Base-by-base conservation (phyloP, 2,113 vertebrate species). In the Passer montanus region DNA sequence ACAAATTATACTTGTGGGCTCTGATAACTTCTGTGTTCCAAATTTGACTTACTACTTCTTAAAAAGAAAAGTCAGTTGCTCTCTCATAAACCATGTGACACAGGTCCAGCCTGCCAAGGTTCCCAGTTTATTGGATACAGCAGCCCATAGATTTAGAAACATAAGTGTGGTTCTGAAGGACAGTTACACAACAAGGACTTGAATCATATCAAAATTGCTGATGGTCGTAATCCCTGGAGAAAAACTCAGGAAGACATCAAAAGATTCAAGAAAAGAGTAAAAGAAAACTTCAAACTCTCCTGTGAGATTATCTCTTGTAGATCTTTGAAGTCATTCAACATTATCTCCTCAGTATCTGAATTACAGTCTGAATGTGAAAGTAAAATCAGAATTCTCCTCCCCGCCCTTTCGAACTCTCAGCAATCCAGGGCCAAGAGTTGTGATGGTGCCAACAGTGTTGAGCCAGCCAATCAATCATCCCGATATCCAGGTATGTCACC, bases 391-490 rank as follows among this genome's bases (percentile, higher is more conserved):
- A 33, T 31, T 86, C 39, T 59, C 46, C 56, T 75, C 35, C 62
- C 28, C 59, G 12, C 22, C 14, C 47, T 43, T 41, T 15, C 0
- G 0, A 23, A 41, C 26, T 24, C 8, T 8, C 22, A 88, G 68
- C 46, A 92, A 52, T 9, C 31, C 60, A 53, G 11, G 31, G 41
- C 33, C 26, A 43, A 31, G 46, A 44, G 15, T 19, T 47, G 39
- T 3, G 1, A 31, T 2, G 4, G 63, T 59, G 44, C 23, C 39
- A 63, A 35, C 1, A 2, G 26, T 13, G 33, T 8, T 31, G n/a
- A 75, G 43, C 15, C 52, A 93, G 84, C 39, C 46, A 30, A 35
- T 31, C 46, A 67, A 7, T 27, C 43, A 11, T 15, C 28, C 56
- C 23, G 62, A 55, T 12, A 67, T 1, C 43, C 66, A 79, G 14